Percentiles rank a stretch among this genome's conserved stretches.
These are phyloP conservation scores for Lophotriccus pileatus DNA, from an alignment of 2,797 vertebrate genomes.

Conservation along the genomic window DNA sequence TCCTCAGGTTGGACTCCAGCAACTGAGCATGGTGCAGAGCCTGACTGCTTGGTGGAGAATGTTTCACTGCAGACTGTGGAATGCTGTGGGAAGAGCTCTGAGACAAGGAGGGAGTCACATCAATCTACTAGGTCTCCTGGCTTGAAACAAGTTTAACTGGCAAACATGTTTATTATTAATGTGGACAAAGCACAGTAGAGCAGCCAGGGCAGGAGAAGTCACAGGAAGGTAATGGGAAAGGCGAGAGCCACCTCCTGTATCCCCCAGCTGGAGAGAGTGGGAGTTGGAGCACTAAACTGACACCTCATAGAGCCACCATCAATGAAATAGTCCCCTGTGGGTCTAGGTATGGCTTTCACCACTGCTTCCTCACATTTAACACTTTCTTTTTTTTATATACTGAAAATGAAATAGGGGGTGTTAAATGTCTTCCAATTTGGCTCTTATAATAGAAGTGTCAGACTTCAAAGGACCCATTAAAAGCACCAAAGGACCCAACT, in stretches of 20 bases:
- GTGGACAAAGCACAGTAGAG: neutral
- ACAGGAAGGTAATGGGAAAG: neutral
- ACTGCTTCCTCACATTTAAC: neutral
- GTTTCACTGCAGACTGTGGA: neutral
- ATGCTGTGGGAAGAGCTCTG: neutral
- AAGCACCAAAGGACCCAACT: no score
- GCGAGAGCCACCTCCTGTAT: neutral
- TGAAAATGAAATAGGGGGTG: neutral
- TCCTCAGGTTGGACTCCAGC: neutral
- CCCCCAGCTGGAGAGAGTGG: fast-evolving
- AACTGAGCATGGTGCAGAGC: neutral
- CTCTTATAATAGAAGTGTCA: neutral
- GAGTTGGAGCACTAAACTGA: neutral
- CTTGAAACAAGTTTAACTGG: neutral
- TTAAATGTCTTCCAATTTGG: neutral
- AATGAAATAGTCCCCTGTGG: neutral
- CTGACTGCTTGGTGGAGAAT: fast-evolving
- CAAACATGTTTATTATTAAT: neutral
- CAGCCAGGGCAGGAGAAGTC: neutral
- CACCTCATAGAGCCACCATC: neutral
- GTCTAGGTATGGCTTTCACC: neutral
- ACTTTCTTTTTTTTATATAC: neutral
- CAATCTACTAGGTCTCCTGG: neutral
- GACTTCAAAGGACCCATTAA: constrained; percentile 19
- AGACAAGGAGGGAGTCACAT: neutral